Percentiles rank a stretch among this genome's conserved stretches.
phyloP scores from a whole-genome alignment of 2,113 vertebrate species.

The Electrona antarctica region DNA sequence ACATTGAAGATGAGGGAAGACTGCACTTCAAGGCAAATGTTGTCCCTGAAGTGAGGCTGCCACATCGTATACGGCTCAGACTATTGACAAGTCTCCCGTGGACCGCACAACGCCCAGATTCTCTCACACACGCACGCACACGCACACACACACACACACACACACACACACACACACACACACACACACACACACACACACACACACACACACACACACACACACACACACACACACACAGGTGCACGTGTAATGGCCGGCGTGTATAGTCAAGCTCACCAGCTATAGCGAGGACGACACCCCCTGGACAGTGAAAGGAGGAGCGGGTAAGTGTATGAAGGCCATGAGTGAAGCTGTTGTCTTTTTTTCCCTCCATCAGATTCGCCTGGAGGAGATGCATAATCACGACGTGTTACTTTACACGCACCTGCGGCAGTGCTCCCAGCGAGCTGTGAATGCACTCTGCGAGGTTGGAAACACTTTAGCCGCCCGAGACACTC shows the following conservation, averaged over 20 bases:
- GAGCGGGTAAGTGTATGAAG: slow-evolving; percentile 18
- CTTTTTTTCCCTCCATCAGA: slow-evolving; percentile 36
- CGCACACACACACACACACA: slow-evolving; percentile 21
- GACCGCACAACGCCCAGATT: slow-evolving; percentile 86
- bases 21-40: slow-evolving; percentile 96
- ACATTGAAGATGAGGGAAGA: slow-evolving; percentile 98
- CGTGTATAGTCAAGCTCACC: too few species aligned
- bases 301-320: slow-evolving; percentile 47
- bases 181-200: too few species aligned
- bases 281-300: background rate
- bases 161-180: background rate
- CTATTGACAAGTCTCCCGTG: slow-evolving; percentile 95
- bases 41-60: slow-evolving; percentile 95
- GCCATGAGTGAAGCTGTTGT: too few species aligned
- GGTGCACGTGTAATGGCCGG: too few species aligned
- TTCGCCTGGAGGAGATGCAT: slow-evolving; percentile 74
- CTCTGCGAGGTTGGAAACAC: background rate
- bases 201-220: too few species aligned
- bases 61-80: slow-evolving; percentile 88
- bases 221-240: too few species aligned
- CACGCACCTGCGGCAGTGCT: slow-evolving; percentile 73
- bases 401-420: slow-evolving; percentile 60
- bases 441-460: slow-evolving; percentile 47
- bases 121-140: slow-evolving; percentile 80
- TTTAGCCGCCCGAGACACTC: too few species aligned